A percentile compares a stretch with the other conserved stretches of the same genome.
Evolutionary conservation across 1,140 invertebrate species (phyloP).

Genomic region (Bombus cullumanus): DNA sequence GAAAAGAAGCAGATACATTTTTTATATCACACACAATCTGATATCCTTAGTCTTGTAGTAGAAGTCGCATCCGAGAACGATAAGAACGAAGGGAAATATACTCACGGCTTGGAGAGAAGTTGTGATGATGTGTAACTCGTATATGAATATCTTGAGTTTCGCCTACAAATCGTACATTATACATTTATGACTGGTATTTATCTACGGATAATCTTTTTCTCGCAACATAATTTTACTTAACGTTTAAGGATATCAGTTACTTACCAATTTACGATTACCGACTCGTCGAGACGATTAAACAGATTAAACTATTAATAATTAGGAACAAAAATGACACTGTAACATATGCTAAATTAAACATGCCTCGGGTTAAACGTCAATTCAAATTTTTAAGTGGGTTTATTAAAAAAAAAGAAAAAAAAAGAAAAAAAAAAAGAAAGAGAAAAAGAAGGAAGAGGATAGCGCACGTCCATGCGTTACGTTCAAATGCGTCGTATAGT

Average conservation of each 20-base stretch:
- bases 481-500: neutral
- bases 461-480: neutral
- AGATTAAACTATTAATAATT: neutral
- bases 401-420: neutral
- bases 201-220: neutral
- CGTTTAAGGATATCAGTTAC: neutral
- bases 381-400: neutral
- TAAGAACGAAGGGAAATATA: slow-evolving; percentile 50
- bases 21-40: slow-evolving; percentile 26
- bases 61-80: neutral
- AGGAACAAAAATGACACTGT: neutral
- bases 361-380: neutral
- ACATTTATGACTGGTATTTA: neutral
- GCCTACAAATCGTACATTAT: slow-evolving; percentile 65
- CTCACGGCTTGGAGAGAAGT: slow-evolving; percentile 82
- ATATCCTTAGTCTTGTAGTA: neutral
- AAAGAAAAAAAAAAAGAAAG: rapidly evolving
- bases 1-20: slow-evolving; percentile 62
- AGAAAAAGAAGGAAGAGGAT: neutral
- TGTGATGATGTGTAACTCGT: slow-evolving; percentile 82
- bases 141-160: slow-evolving; percentile 83
- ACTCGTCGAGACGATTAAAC: neutral
- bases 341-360: neutral
- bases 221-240: neutral
- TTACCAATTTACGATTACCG: neutral